Base-by-base conservation (phyloP, 2,888 invertebrate species). In the Tenthredo mesomela region DNA sequence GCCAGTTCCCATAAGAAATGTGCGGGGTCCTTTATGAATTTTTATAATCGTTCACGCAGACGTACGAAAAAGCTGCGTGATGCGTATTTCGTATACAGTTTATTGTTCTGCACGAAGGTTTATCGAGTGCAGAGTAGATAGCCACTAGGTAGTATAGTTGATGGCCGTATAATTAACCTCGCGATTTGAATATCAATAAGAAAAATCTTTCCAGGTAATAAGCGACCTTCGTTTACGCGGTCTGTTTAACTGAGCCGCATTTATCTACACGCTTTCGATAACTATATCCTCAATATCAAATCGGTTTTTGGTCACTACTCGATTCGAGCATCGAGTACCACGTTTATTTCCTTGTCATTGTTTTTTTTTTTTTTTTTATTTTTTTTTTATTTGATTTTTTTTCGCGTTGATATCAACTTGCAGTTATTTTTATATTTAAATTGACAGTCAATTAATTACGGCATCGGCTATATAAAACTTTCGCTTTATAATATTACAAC, bases 161-260 rank as follows among this genome's bases (percentile, higher is more conserved):
- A 54, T n/a, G n/a, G 6, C 18, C 50, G 50, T 54, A n/a, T 33
- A 67, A 67, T 33, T 33, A 15, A 33, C 15, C 15, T 67, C 18
- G 29, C 18, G 10, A 29, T 67, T 67, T 67, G 29, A 25, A 67
- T 33, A 61, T 67, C 10, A 33, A 67, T 15, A 67, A 67, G 33
- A 10, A 33, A 67, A 33, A 67, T 67, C 25, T 29, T 67, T 15
- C 67, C 67, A 67, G 1, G 67, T 33, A 33, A 67, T 18, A 67
- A 33, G 67, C 67, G 67, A 7, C 67, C 67, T 67, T 67, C 33
- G 67, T 67, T 67, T 67, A 67, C 67, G 67, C 67, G 67, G 29
- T 67, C 33, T 67, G 67, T 25, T 67, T 67, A 25, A 33, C 67
- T 18, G 67, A 67, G 33, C 67, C 67, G 67, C 29, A 18, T 67